Evolutionary conservation across 2,797 vertebrate species (phyloP).

Genomic region (Salmo trutta): DNA sequence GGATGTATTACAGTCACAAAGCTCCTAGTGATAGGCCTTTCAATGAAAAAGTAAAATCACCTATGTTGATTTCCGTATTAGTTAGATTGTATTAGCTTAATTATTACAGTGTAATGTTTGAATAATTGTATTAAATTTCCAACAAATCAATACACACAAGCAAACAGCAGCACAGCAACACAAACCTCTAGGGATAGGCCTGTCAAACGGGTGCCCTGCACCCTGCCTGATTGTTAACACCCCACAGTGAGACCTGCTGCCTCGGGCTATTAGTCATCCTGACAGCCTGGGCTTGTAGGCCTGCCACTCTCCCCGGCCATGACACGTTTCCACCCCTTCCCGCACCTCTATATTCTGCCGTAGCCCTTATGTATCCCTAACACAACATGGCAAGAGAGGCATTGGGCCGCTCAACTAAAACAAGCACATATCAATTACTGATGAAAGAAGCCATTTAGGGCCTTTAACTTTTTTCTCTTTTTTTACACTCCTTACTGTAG

Average conservation of each 20-base stretch:
- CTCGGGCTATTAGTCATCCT: constrained; percentile 94
- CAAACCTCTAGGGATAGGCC: constrained; percentile 36
- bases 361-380: constrained; percentile 65
- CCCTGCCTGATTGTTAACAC: constrained; percentile 85
- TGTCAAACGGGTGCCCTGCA: constrained; percentile 87
- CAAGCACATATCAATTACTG: constrained; percentile 72
- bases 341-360: neutral
- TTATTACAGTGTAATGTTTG: no score
- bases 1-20: no score
- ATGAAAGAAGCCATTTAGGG: constrained; percentile 51
- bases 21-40: no score
- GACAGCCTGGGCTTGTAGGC: constrained; percentile 80
- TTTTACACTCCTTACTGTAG: neutral
- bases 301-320: constrained; percentile 68
- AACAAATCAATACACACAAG: neutral
- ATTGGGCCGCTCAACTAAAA: constrained; percentile 64
- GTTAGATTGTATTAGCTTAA: no score
- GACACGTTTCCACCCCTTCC: constrained; percentile 70
- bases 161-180: constrained; percentile 5
- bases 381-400: constrained; percentile 66
- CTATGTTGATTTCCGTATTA: no score
- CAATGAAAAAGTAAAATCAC: no score
- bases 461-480: constrained; percentile 11
- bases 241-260: constrained; percentile 90
- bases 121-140: no score